These are phyloP conservation scores for Planiliza haematocheilus DNA, from an alignment of 2,113 vertebrate genomes.

Conservation along the genomic window DNA sequence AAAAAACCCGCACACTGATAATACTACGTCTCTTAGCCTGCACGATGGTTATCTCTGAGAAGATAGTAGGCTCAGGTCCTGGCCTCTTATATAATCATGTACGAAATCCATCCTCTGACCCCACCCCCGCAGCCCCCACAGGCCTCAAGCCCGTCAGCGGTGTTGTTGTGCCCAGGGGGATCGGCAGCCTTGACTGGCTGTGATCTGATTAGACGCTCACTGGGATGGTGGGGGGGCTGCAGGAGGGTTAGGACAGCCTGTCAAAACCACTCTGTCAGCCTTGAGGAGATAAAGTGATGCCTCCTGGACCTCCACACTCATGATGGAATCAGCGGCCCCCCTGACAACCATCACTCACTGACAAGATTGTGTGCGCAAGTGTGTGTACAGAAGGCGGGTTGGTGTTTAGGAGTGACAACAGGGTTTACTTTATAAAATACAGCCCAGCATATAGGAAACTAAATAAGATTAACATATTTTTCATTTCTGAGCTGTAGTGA, in stretches of 20 bases:
- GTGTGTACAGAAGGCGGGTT: background rate
- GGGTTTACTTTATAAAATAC: no score
- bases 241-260: slow-evolving; percentile 80
- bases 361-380: background rate
- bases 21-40: background rate
- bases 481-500: no score
- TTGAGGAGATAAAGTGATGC: slow-evolving; percentile 87
- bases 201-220: slow-evolving; percentile 77
- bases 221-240: slow-evolving; percentile 51
- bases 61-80: slow-evolving; percentile 50
- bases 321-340: slow-evolving; percentile 80
- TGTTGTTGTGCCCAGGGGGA: slow-evolving; percentile 68
- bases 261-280: slow-evolving; percentile 84
- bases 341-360: slow-evolving; percentile 64
- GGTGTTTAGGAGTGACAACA: no score
- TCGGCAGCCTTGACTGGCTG: slow-evolving; percentile 82
- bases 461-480: no score
- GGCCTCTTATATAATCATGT: slow-evolving; percentile 57
- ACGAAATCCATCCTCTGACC: slow-evolving; percentile 26
- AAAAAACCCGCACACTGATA: slow-evolving; percentile 52
- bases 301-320: slow-evolving; percentile 78
- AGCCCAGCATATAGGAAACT: no score
- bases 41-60: slow-evolving; percentile 39
- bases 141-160: background rate
- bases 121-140: background rate